A percentile compares a stretch with the other conserved stretches of the same genome.
phyloP scores from a whole-genome alignment of 2,888 invertebrate genomes.

The Dolichomitus sp. region DNA sequence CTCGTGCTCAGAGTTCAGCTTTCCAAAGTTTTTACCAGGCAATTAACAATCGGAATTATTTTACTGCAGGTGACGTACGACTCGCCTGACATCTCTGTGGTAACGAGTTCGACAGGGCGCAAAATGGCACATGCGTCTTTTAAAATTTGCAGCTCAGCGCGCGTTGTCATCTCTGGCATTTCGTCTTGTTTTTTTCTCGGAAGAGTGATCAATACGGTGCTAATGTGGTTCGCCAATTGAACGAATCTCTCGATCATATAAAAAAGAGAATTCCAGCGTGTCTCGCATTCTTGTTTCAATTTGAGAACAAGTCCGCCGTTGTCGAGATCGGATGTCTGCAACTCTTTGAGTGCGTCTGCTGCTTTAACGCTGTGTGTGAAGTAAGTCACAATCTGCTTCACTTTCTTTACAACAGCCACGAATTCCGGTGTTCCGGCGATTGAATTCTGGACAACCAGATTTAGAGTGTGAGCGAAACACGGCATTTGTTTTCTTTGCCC shows the following conservation, averaged over 20 bases:
- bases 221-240: constrained; percentile 29
- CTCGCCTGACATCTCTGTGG: constrained; percentile 46
- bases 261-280: constrained; percentile 53
- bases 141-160: constrained; percentile 35
- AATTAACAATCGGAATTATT: constrained; percentile 45
- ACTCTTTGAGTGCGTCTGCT: too few species aligned
- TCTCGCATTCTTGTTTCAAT: too few species aligned
- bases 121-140: constrained; percentile 44
- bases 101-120: constrained; percentile 37
- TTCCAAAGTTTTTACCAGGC: constrained; percentile 21
- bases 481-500: too few species aligned
- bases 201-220: constrained; percentile 24
- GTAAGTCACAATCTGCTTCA: too few species aligned
- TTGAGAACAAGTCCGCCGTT: too few species aligned
- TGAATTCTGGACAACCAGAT: too few species aligned
- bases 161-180: constrained; percentile 41
- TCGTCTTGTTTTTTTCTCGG: constrained; percentile 14
- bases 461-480: too few species aligned
- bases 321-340: too few species aligned
- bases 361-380: too few species aligned
- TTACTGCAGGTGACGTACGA: constrained; percentile 51
- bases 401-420: too few species aligned
- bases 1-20: not conserved
- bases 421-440: too few species aligned
- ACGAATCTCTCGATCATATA: constrained; percentile 49